Percentiles rank a stretch among this genome's conserved stretches.
Evolutionary conservation across 2,113 vertebrate species (phyloP).

Genomic region (Rhodinocichla rosea): DNA sequence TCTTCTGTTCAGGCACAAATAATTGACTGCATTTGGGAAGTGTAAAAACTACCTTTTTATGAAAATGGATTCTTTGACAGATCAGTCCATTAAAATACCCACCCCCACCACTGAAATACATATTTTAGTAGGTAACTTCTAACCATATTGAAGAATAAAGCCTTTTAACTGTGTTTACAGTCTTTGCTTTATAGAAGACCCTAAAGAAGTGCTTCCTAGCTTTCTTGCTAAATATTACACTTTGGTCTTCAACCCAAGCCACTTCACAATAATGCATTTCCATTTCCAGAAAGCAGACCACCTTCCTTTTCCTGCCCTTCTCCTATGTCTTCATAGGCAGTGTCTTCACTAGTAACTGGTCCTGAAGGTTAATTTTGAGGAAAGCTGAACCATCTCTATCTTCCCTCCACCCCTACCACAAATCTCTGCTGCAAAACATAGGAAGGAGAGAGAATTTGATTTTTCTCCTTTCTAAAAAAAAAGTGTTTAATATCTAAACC

Average conservation of each 20-base stretch:
- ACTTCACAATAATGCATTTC: not conserved
- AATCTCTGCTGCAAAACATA: not conserved
- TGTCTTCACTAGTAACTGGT: not conserved
- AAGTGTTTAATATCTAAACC: not conserved
- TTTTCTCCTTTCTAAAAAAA: not conserved
- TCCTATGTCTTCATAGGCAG: not conserved
- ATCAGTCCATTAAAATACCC: not conserved
- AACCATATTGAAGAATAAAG: not conserved
- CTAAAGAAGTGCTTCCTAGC: not conserved
- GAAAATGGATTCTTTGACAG: not conserved
- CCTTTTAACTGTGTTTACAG: not conserved
- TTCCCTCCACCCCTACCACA: not conserved
- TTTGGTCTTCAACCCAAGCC: not conserved
- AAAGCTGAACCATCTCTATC: not conserved
- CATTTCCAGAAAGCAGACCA: not conserved
- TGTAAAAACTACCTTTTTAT: not conserved
- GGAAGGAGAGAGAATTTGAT: not conserved
- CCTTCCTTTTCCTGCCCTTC: not conserved
- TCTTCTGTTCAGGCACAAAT: not conserved
- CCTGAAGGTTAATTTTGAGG: not conserved
- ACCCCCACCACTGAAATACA: not conserved
- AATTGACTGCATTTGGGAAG: not conserved
- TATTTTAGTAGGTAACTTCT: not conserved
- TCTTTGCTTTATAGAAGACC: not conserved
- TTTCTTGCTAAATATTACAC: not conserved